phyloP scores from a whole-genome alignment of 2,797 vertebrate genomes.

The Eulemur albifrons region DNA sequence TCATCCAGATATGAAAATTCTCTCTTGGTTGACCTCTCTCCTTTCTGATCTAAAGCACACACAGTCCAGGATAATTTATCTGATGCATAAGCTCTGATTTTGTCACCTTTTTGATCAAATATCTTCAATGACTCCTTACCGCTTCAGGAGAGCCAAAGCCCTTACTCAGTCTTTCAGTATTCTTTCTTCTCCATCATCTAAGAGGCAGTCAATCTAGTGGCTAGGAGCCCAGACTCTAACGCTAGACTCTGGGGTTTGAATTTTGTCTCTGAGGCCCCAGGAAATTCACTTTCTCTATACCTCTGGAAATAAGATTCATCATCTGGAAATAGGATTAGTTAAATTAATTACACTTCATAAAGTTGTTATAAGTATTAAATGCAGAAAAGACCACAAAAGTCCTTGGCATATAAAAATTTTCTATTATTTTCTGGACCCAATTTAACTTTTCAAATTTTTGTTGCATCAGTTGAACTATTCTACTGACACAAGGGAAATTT shows the following conservation, averaged over 20 bases:
- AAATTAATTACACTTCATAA: neutral
- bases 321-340: neutral
- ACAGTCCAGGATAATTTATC: neutral
- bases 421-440: neutral
- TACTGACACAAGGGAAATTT: neutral
- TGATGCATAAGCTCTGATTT: neutral
- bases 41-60: neutral
- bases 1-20: neutral
- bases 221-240: neutral
- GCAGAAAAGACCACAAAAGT: neutral
- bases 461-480: neutral
- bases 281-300: neutral
- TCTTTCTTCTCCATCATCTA: neutral
- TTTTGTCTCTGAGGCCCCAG: neutral
- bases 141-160: neutral
- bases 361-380: neutral
- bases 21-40: neutral
- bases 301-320: neutral
- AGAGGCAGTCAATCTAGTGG: neutral
- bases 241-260: neutral
- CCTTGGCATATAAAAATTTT: neutral
- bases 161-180: neutral
- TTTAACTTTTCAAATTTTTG: neutral
- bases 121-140: neutral
- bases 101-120: neutral